phyloP scores from a whole-genome alignment of 1,140 invertebrate genomes.

The Planococcus citri region DNA sequence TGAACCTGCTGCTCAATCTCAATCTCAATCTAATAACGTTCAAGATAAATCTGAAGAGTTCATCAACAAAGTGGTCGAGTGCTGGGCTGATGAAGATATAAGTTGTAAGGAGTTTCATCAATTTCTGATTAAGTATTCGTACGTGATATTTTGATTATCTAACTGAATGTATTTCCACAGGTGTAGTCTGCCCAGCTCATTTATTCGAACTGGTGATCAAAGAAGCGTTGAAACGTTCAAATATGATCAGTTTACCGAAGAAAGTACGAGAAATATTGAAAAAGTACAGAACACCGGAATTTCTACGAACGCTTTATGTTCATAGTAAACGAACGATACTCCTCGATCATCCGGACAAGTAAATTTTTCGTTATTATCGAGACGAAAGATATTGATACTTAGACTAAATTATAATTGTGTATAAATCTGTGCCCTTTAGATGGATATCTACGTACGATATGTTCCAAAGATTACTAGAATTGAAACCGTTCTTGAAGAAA shows the following conservation, averaged over 20 bases:
- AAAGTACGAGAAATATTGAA: not conserved
- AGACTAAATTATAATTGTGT: no score
- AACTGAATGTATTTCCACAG: no score
- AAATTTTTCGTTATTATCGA: not conserved
- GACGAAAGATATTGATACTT: no score
- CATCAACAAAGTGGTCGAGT: not conserved
- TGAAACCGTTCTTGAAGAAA: not conserved
- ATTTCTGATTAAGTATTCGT: not conserved
- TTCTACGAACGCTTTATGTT: not conserved
- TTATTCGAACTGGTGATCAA: not conserved
- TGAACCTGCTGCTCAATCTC: no score
- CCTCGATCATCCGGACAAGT: not conserved
- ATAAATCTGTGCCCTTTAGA: not conserved
- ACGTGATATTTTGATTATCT: not conserved
- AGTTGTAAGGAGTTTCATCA: not conserved
- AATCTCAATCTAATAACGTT: not conserved
- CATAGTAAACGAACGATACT: not conserved
- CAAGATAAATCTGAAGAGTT: not conserved
- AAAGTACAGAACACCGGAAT: not conserved
- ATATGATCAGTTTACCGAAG: not conserved
- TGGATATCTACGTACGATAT: not conserved
- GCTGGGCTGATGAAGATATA: not conserved
- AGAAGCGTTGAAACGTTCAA: not conserved
- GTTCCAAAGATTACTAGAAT: not conserved
- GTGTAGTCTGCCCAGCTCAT: not conserved